A percentile compares a stretch with the other conserved stretches of the same genome.
Conservation (phyloP, 1,140 invertebrate genomes). For the Akabosia matsudoensis region DNA sequence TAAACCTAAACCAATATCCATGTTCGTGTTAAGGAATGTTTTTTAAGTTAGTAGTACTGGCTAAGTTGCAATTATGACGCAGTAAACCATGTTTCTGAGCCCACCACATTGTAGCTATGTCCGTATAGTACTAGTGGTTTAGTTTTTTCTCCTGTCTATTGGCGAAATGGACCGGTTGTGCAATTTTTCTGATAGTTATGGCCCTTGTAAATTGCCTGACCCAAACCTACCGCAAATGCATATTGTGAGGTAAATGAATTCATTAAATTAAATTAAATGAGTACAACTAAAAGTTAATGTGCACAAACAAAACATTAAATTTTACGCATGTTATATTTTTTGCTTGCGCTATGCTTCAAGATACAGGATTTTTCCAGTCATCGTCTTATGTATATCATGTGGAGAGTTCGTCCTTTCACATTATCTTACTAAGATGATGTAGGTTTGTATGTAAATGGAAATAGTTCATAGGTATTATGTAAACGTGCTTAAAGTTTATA, state of each 20-base stretch:
- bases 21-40: too few relatives aligned
- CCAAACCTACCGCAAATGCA: conserved; percentile 22
- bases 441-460: not conserved
- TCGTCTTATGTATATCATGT: not conserved
- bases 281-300: conserved; percentile 20
- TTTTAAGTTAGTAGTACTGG: too few relatives aligned
- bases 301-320: conserved; percentile 24
- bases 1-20: too few relatives aligned
- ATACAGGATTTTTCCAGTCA: not conserved
- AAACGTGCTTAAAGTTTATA: not conserved
- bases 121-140: not conserved
- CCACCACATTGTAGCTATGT: not conserved
- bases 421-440: not conserved
- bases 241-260: conserved; percentile 21
- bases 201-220: conserved; percentile 22
- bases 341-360: not conserved
- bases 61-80: not conserved
- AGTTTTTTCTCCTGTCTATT: conserved; percentile 14
- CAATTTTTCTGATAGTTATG: conserved; percentile 24
- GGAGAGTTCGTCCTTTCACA: too few relatives aligned
- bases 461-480: not conserved
- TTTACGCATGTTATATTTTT: conserved; percentile 14
- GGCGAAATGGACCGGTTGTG: conserved; percentile 21
- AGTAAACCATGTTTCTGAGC: not conserved
- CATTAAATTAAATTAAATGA: conserved; percentile 25